Evolutionary conservation across 2,888 invertebrate species (phyloP).

Genomic region (Agonopterix arenella): DNA sequence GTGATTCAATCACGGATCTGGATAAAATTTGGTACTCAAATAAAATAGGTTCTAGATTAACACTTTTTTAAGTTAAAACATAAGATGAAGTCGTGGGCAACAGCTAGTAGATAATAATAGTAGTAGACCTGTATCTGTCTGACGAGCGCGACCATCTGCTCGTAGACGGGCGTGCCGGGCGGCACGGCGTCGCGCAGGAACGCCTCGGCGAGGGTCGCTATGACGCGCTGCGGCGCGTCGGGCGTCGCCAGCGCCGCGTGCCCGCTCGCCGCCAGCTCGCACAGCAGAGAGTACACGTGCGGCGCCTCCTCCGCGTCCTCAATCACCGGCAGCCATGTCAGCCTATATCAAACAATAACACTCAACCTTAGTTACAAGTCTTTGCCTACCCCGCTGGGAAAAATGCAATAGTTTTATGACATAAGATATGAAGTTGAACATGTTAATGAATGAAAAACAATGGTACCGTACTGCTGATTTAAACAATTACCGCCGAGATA

Average conservation of each 20-base stretch:
- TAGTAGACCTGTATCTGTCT: constrained; percentile 87
- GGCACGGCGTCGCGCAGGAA: constrained; percentile 90
- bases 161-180: constrained; percentile 82
- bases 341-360: constrained; percentile 52
- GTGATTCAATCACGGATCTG: too few species aligned
- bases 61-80: not conserved
- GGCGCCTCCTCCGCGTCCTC: constrained; percentile 98
- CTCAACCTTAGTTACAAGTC: too few species aligned
- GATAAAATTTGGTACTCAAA: not conserved
- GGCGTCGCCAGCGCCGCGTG: constrained; percentile 91
- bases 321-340: constrained; percentile 96
- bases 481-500: too few species aligned
- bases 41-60: not conserved
- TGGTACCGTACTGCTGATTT: too few species aligned
- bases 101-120: too few species aligned
- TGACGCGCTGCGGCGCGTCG: constrained; percentile 91
- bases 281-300: constrained; percentile 96
- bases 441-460: too few species aligned
- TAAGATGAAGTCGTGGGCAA: too few species aligned
- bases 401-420: too few species aligned
- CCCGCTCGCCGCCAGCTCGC: constrained; percentile 95
- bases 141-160: constrained; percentile 89
- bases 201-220: constrained; percentile 93
- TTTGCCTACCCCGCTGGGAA: too few species aligned
- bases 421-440: too few species aligned